Conservation (phyloP, 2,113 vertebrate species). For the Rousettus leschenaultii region DNA sequence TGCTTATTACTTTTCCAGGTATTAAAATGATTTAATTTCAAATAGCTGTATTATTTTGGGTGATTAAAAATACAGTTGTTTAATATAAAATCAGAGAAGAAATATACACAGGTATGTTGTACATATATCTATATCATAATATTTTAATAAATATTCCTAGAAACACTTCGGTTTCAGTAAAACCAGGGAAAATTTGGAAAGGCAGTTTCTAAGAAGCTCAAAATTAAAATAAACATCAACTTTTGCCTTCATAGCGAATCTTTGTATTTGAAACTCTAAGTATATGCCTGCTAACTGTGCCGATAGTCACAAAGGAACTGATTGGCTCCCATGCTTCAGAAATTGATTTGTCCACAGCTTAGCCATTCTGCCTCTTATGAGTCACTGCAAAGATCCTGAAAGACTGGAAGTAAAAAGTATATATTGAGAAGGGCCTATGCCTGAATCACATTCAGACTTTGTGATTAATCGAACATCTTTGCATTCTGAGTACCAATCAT, state of each 20-base stretch:
- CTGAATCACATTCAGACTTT: slow-evolving; percentile 65
- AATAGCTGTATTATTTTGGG: not conserved
- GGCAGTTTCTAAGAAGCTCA: not conserved
- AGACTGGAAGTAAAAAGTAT: not conserved
- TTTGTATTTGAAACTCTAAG: not conserved
- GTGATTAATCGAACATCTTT: slow-evolving; percentile 71
- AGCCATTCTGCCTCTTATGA: not conserved
- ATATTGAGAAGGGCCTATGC: slow-evolving; percentile 32
- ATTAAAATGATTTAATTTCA: slow-evolving; percentile 10
- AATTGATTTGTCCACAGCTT: not conserved
- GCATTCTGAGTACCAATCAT: slow-evolving; percentile 64
- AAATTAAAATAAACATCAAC: not conserved
- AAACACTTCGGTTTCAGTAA: not conserved
- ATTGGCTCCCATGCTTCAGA: not conserved
- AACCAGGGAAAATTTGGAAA: slow-evolving; percentile 14
- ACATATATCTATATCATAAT: not conserved
- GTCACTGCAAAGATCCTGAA: not conserved
- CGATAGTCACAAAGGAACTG: slow-evolving; percentile 21
- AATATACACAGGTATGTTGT: not conserved
- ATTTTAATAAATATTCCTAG: slow-evolving; percentile 10
- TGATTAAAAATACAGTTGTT: not conserved
- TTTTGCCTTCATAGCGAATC: not conserved
- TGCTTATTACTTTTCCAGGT: not conserved
- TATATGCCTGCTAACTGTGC: not conserved
- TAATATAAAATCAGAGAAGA: not conserved